A percentile compares a stretch with the other conserved stretches of the same genome.
These are phyloP conservation scores for Coelinius sp. DNA, from an alignment of 2,888 invertebrate species.

Conservation along the genomic window DNA sequence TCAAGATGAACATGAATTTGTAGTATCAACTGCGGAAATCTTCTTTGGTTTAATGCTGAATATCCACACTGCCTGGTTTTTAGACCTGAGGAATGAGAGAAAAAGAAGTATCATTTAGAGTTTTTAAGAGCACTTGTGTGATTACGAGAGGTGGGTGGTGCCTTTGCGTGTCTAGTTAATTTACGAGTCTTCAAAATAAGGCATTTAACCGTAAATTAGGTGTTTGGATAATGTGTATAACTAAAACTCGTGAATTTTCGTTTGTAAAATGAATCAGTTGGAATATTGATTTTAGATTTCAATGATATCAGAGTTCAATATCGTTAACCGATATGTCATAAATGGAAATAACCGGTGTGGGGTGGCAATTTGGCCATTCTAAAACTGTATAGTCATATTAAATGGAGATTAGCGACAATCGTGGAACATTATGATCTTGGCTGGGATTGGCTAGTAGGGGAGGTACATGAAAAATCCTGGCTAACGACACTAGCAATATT, in stretches of 20 bases:
- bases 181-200: conserved; percentile 3
- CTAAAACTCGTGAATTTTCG: not conserved
- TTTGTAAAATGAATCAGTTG: not conserved
- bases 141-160: conserved; percentile 4
- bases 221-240: not conserved
- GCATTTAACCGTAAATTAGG: conserved; percentile 13
- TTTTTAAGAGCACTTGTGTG: conserved; percentile 20
- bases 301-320: not conserved
- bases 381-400: conserved; percentile 17
- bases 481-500: conserved; percentile 24
- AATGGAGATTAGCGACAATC: conserved; percentile 37
- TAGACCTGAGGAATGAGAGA: not conserved
- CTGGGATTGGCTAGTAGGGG: conserved; percentile 1
- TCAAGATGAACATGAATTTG: conserved; percentile 5
- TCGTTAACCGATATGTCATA: conserved; percentile 2
- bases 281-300: conserved; percentile 21
- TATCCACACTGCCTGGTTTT: not conserved
- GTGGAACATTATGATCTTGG: conserved; percentile 21
- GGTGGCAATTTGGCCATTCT: not conserved
- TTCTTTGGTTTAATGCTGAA: conserved; percentile 7
- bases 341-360: not conserved
- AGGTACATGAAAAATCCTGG: conserved; percentile 9
- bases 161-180: conserved; percentile 10
- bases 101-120: conserved; percentile 14
- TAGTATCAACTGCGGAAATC: not conserved